These are phyloP conservation scores for Spatula versicolor DNA, from an alignment of 2,797 vertebrate species.

Conservation along the genomic window DNA sequence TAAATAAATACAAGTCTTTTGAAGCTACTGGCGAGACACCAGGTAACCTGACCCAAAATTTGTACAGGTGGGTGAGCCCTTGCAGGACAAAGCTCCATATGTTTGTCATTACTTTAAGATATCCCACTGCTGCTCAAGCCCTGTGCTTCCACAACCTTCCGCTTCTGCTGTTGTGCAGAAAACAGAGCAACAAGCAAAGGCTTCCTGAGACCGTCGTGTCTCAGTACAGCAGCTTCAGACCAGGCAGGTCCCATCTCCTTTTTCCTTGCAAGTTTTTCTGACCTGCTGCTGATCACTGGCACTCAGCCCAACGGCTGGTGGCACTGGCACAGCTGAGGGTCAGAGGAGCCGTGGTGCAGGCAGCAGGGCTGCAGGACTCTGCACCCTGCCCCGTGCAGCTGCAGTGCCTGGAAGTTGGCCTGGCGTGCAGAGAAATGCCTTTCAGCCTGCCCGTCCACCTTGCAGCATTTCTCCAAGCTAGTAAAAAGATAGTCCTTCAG, in stretches of 20 bases:
- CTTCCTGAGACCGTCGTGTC: not conserved
- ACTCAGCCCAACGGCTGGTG: fast-evolving
- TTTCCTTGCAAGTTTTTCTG: not conserved
- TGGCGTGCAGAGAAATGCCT: not conserved
- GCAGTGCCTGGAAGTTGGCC: not conserved
- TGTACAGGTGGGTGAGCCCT: conserved; percentile 65
- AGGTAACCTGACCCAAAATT: conserved; percentile 70
- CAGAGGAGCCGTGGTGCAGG: not conserved
- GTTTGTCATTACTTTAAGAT: conserved; percentile 51
- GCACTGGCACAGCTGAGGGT: fast-evolving
- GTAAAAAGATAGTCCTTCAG: not conserved
- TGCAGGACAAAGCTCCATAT: conserved; percentile 53
- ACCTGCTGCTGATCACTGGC: not conserved
- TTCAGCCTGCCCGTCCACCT: not conserved
- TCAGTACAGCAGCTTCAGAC: not conserved
- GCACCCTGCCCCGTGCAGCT: too few species aligned
- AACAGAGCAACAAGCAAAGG: not conserved
- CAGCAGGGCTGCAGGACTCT: not conserved
- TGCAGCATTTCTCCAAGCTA: conserved; percentile 2
- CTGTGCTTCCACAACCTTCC: not conserved
- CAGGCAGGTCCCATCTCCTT: not conserved
- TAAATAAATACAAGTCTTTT: conserved; percentile 70
- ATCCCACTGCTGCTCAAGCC: not conserved
- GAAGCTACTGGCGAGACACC: conserved; percentile 67
- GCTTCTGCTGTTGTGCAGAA: not conserved